phyloP scores from a whole-genome alignment of 2,888 invertebrate species.

The Hypsopygia costalis region DNA sequence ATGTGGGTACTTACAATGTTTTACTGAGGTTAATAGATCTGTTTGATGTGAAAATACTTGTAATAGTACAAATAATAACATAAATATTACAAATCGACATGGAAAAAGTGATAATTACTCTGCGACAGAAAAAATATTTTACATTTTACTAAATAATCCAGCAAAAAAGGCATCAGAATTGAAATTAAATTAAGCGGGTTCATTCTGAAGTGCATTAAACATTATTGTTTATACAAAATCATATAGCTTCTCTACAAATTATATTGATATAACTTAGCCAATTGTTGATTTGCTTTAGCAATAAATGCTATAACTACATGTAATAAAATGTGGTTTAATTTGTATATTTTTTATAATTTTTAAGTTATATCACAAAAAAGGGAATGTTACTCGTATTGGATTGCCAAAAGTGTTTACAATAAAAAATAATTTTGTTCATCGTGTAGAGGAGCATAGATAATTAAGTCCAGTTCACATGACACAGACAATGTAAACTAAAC shows the following conservation, averaged over 20 bases:
- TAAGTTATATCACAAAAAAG: background rate
- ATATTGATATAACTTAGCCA: background rate
- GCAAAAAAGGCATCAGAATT: background rate
- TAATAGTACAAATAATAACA: constrained; percentile 9
- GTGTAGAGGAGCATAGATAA: constrained; percentile 11
- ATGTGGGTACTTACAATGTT: constrained; percentile 6
- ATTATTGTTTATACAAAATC: background rate
- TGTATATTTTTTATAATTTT: background rate
- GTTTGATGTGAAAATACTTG: constrained; percentile 1
- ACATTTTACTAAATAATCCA: background rate
- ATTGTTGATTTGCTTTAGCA: background rate
- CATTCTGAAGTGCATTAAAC: background rate
- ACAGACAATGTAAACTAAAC: too few relatives aligned
- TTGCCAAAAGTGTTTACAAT: background rate
- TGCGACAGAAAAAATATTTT: background rate
- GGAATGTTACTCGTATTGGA: background rate
- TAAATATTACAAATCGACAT: constrained; percentile 19
- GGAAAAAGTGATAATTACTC: background rate
- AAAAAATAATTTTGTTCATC: background rate
- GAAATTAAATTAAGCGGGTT: background rate
- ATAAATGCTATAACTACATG: background rate
- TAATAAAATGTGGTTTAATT: background rate
- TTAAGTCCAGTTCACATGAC: background rate
- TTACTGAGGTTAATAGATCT: constrained; percentile 3
- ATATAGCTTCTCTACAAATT: background rate